Base-by-base conservation (phyloP, 2,797 vertebrate genomes). In the Vespertilio murinus region DNA sequence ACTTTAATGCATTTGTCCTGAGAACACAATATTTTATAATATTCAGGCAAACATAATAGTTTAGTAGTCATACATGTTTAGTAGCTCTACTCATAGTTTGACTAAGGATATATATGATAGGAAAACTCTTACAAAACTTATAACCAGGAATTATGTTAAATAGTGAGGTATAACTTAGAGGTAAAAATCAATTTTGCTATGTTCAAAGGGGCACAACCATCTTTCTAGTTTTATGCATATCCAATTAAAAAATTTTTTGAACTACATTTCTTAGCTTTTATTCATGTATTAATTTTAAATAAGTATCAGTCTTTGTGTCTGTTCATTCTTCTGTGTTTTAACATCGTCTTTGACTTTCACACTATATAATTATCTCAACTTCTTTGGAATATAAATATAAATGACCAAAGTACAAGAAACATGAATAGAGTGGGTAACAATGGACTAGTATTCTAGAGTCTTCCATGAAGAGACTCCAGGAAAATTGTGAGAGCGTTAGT, bases 241-340 rank as follows among this genome's bases (percentile, higher is more conserved):
- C 17, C 22, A 84, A 54, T 54, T 20, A 88, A 85, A 61, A 52
- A 85, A 54, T 2, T 17, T 79, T 77, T 54, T 65, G 12, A 81
- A 74, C 12, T 69, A 74, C 0, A 91, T 2, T 73, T 87, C 10
- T 94, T 89, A 90, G 8, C 13, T 92, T 90, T 33, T 71, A n/a
- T 56, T 91, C 87, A 45, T 49, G 16, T 52, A 40, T 88, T 16
- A 80, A 28, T 80, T 93, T 8, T 86, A 61, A 95, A 28, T 91
- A 74, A 95, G 7, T 69, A 49, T 80, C 35, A 81, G 6, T 56
- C 5, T 80, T 83, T 73, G 8, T 78, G 23, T 81, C 18, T 87
- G 3, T 38, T 42, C 30, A 40, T 81, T 69, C 18, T 70, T 16
- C n/a, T 92, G 4, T 47, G 52, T 86, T 59, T 17, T 35, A 81